phyloP scores from a whole-genome alignment of 2,888 invertebrate species.

The Ernsta delagoae region DNA sequence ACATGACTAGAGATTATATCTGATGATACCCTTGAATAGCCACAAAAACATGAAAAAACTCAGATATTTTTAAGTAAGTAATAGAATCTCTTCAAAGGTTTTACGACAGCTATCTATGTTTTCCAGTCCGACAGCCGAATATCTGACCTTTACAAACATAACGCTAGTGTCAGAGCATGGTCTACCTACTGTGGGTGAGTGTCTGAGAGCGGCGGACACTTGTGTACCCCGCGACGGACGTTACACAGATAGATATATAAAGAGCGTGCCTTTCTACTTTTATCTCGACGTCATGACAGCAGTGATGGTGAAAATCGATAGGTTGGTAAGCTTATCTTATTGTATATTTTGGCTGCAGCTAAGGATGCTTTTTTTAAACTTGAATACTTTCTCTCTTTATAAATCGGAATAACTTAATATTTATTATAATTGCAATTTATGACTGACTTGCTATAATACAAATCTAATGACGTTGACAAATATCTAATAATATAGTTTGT shows the following conservation, averaged over 20 bases:
- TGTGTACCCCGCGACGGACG: conserved; percentile 83
- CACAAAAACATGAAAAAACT: no score
- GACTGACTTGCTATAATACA: no score
- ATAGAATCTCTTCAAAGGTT: no score
- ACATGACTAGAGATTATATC: no score
- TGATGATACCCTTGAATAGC: no score
- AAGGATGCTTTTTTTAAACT: no score
- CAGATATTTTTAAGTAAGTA: no score
- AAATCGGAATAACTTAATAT: no score
- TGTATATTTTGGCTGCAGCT: not conserved
- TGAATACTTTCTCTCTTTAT: no score
- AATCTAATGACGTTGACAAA: no score
- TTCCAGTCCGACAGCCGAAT: conserved; percentile 66
- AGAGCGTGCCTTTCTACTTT: conserved; percentile 84
- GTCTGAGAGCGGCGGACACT: conserved; percentile 66
- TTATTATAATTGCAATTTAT: no score
- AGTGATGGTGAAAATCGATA: conserved; percentile 83
- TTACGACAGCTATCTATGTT: not conserved
- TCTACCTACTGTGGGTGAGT: conserved; percentile 74
- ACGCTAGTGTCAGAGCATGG: conserved; percentile 89
- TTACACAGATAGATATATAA: conserved; percentile 81
- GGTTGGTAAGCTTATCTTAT: conserved; percentile 74
- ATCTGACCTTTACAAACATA: conserved; percentile 88
- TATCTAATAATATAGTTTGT: not conserved
- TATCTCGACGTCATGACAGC: conserved; percentile 88